phyloP scores from a whole-genome alignment of 2,797 vertebrate species.

The Paguma larvata region DNA sequence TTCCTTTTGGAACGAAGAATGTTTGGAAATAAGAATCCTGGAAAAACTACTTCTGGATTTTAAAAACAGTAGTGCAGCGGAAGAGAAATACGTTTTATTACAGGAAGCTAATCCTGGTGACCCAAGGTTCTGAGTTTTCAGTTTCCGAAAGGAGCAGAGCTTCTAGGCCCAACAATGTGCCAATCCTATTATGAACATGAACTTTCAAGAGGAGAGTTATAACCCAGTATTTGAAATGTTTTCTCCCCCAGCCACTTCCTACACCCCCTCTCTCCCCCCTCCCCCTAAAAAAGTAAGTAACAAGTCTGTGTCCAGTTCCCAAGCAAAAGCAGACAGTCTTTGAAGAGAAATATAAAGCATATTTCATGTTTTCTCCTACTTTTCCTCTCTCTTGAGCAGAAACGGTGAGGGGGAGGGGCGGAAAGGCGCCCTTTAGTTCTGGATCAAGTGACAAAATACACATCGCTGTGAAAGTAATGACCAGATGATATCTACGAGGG shows the following conservation, averaged over 20 bases:
- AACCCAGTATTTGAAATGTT: neutral
- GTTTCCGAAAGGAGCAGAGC: neutral
- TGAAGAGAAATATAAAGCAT: neutral
- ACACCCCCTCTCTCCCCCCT: no score
- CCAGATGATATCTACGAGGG: neutral
- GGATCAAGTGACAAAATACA: neutral
- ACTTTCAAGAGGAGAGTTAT: neutral
- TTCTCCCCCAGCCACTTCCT: neutral
- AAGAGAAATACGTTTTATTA: neutral
- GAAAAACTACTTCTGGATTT: conserved; percentile 1
- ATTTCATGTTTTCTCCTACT: neutral
- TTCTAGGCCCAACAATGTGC: neutral
- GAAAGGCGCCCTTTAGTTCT: neutral
- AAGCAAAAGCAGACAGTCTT: neutral
- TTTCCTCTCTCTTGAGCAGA: neutral
- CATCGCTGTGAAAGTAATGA: neutral
- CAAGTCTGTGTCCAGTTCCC: neutral
- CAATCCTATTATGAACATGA: neutral
- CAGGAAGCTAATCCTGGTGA: neutral
- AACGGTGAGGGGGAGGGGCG: neutral
- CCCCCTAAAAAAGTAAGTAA: neutral
- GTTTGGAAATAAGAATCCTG: neutral
- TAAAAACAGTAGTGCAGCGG: neutral
- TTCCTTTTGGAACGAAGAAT: conserved; percentile 15
- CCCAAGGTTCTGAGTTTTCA: conserved; percentile 27